phyloP scores from a whole-genome alignment of 2,797 vertebrate species.

The Acipenser transmontanus region DNA sequence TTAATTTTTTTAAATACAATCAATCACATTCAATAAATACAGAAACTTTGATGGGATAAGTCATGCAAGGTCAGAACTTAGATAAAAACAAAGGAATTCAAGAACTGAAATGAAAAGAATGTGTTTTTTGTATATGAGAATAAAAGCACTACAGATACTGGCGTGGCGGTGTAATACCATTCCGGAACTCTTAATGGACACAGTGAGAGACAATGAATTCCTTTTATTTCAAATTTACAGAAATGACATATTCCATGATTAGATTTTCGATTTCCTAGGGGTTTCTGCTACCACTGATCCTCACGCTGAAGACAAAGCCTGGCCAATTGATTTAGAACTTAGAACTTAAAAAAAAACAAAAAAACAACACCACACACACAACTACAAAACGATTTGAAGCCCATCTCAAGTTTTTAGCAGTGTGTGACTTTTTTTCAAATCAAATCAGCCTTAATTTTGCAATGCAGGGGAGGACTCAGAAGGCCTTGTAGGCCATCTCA shows the following conservation, averaged over 20 bases:
- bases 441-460: too few species aligned
- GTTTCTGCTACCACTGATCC: too few species aligned
- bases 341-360: too few species aligned
- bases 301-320: too few species aligned
- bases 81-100: conserved; percentile 43
- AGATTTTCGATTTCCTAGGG: background rate
- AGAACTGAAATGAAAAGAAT: conserved; percentile 47
- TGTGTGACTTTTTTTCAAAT: too few species aligned
- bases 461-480: too few species aligned
- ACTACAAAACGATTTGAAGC: too few species aligned
- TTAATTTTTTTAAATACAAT: conserved; percentile 48
- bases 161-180: conserved; percentile 6
- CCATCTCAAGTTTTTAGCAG: too few species aligned
- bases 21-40: conserved; percentile 79
- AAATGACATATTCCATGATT: background rate
- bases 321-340: too few species aligned
- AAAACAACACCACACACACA: too few species aligned
- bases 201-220: background rate
- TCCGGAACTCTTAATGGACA: background rate
- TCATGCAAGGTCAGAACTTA: conserved; percentile 54
- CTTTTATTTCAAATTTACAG: background rate
- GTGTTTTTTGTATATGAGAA: conserved; percentile 14
- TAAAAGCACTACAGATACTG: conserved; percentile 27
- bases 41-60: conserved; percentile 57
- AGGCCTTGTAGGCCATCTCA: too few species aligned